A percentile compares a stretch with the other conserved stretches of the same genome.
phyloP scores from a whole-genome alignment of 2,888 invertebrate species.

The Synanthedon myopaeformis region DNA sequence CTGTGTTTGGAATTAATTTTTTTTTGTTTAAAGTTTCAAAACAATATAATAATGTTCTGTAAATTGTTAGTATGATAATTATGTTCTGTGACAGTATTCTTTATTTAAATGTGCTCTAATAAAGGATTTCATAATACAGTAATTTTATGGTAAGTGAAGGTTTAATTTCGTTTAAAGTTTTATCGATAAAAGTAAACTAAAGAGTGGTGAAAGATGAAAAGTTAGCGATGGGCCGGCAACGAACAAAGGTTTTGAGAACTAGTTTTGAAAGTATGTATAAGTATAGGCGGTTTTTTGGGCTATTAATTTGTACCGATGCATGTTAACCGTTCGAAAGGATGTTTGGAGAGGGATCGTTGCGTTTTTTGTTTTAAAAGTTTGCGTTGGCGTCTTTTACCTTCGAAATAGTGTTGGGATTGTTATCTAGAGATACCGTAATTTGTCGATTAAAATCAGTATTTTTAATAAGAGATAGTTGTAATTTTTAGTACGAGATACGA shows the following conservation, averaged over 20 bases:
- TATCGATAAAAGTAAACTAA: neutral
- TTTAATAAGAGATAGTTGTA: slow-evolving; percentile 3
- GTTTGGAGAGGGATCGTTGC: slow-evolving; percentile 24
- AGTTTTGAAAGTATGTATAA: slow-evolving; percentile 32
- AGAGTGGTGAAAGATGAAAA: neutral
- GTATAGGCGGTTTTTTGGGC: slow-evolving; percentile 23
- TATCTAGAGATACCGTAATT: neutral
- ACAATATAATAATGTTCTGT: neutral
- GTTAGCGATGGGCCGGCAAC: slow-evolving; percentile 16
- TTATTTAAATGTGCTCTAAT: slow-evolving; percentile 16
- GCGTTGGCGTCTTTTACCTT: slow-evolving; percentile 28
- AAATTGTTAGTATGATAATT: neutral
- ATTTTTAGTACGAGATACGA: neutral
- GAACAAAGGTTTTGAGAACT: slow-evolving; percentile 44
- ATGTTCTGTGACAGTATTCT: neutral
- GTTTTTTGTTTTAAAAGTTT: slow-evolving; percentile 26
- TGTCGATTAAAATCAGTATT: neutral
- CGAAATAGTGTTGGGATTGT: slow-evolving; percentile 18
- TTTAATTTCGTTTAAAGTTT: slow-evolving; percentile 9
- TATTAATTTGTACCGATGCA: slow-evolving; percentile 21
- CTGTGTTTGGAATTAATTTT: neutral
- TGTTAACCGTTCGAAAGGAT: slow-evolving; percentile 22
- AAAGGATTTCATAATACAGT: slow-evolving; percentile 33
- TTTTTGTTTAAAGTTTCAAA: neutral
- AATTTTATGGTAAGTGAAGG: slow-evolving; percentile 37